Conservation (phyloP, 2,113 vertebrate species). For the Microtus pennsylvanicus region DNA sequence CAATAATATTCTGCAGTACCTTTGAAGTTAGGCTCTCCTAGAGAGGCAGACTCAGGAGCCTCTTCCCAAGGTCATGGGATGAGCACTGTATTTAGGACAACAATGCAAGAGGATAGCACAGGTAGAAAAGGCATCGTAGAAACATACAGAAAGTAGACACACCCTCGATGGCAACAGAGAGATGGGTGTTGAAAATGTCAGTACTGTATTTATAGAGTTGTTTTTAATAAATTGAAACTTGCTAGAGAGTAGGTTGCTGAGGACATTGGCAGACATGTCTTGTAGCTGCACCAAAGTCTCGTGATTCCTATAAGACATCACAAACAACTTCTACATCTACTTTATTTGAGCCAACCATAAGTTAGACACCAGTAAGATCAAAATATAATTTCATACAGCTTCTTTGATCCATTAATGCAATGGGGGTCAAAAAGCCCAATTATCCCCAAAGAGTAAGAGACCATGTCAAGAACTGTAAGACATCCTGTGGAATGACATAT, state of each 20-base stretch:
- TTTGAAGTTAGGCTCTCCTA: background rate
- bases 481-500: background rate
- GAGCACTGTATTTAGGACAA: background rate
- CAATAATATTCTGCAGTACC: too few species aligned
- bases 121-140: background rate
- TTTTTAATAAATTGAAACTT: background rate
- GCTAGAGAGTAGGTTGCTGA: background rate
- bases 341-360: background rate
- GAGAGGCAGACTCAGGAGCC: background rate
- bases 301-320: background rate
- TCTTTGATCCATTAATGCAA: background rate
- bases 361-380: background rate
- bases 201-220: background rate
- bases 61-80: background rate
- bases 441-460: background rate
- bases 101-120: accelerated
- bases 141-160: background rate
- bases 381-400: background rate
- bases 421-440: background rate
- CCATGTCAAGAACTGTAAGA: background rate
- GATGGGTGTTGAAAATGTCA: background rate
- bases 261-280: background rate
- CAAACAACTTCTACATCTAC: background rate
- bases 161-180: background rate
- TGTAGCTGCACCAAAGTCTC: background rate